These are phyloP conservation scores for Odontocerum albicorne DNA, from an alignment of 2,888 invertebrate genomes.

Conservation along the genomic window DNA sequence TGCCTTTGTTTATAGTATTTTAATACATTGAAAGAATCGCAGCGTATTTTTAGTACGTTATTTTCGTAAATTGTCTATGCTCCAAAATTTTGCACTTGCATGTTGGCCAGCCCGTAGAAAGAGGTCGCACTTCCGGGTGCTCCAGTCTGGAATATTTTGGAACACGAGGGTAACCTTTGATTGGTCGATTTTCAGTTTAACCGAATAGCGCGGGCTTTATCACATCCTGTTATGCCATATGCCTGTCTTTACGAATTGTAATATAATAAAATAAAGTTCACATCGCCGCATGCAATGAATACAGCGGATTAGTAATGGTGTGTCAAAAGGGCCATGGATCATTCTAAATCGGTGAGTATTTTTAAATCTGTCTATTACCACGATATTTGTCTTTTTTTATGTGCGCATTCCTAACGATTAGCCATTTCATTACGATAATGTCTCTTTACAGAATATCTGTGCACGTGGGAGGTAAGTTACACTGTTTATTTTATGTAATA, in stretches of 20 bases:
- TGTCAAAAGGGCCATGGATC: conserved; percentile 61
- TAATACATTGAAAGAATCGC: too few species aligned
- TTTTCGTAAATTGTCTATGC: conserved; percentile 15
- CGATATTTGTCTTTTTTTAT: conserved; percentile 62
- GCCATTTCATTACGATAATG: conserved; percentile 62
- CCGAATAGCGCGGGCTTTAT: conserved; percentile 54
- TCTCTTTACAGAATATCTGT: conserved; percentile 60
- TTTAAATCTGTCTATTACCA: conserved; percentile 44
- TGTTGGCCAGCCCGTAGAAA: conserved; percentile 7
- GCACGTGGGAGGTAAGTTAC: conserved; percentile 59
- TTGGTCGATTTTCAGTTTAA: conserved; percentile 23
- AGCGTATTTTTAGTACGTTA: too few species aligned
- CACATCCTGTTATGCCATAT: conserved; percentile 57
- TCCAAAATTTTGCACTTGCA: background rate
- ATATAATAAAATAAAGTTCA: conserved; percentile 47
- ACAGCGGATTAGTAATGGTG: conserved; percentile 58
- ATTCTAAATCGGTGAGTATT: conserved; percentile 60
- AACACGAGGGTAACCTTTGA: conserved; percentile 20
- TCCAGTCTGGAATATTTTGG: conserved; percentile 18
- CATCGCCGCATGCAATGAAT: conserved; percentile 36
- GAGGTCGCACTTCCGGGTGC: conserved; percentile 25
- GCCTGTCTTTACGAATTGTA: conserved; percentile 55
- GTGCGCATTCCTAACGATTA: conserved; percentile 60
- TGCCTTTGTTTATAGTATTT: too few species aligned
- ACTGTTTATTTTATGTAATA: conserved; percentile 15